phyloP scores from a whole-genome alignment of 2,888 invertebrate genomes.

The Labia minor region DNA sequence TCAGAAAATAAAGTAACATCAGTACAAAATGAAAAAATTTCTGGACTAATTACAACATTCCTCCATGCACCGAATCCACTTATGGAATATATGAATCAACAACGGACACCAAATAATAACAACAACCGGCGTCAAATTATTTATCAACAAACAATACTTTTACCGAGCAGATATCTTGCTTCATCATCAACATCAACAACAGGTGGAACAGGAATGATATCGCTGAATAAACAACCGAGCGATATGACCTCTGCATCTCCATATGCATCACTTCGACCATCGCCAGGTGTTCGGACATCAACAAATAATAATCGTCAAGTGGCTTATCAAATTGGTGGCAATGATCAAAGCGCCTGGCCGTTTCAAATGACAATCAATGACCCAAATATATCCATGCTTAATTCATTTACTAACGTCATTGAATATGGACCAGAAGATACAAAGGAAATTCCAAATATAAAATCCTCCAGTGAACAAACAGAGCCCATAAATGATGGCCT shows the following conservation, averaged over 20 bases:
- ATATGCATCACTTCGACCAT: background rate
- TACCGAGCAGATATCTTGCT: constrained; percentile 28
- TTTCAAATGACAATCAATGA: constrained; percentile 49
- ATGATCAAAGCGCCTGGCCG: constrained; percentile 36
- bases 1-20: background rate
- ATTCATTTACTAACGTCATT: constrained; percentile 39
- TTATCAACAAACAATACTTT: constrained; percentile 34
- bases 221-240: background rate
- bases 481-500: background rate
- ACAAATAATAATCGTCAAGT: background rate
- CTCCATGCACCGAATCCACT: constrained; percentile 16
- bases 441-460: constrained; percentile 14
- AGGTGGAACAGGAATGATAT: too few relatives aligned
- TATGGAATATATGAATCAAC: constrained; percentile 5
- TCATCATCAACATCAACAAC: constrained; percentile 17
- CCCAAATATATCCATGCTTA: constrained; percentile 43
- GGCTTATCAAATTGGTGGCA: background rate
- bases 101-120: constrained; percentile 25
- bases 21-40: background rate
- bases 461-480: background rate
- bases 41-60: background rate
- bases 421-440: constrained; percentile 49
- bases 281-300: background rate
- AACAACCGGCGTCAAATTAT: constrained; percentile 33
- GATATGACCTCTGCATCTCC: background rate